Evolutionary conservation across 2,888 invertebrate species (phyloP).

Genomic region (Theretra japonica): DNA sequence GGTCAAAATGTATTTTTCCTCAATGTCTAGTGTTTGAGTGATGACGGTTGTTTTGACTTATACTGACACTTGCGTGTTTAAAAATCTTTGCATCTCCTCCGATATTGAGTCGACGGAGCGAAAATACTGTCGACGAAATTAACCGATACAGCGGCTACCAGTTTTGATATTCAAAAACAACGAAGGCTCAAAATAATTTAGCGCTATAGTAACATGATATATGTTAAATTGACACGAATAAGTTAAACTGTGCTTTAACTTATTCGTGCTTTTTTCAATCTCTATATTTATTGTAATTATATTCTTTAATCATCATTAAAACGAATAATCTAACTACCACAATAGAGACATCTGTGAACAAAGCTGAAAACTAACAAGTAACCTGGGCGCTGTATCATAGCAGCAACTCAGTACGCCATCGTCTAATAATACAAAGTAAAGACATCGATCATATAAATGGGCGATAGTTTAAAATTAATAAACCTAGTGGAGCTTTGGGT

Average conservation of each 20-base stretch:
- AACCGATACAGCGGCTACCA: constrained; percentile 45
- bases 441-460: constrained; percentile 17
- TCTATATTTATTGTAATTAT: not conserved
- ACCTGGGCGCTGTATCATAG: not conserved
- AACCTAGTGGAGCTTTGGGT: constrained; percentile 59
- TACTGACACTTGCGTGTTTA: constrained; percentile 73
- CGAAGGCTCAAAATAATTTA: not conserved
- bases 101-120: constrained; percentile 47
- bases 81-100: constrained; percentile 41
- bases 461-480: constrained; percentile 59
- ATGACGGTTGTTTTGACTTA: constrained; percentile 82
- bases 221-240: not conserved
- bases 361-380: constrained; percentile 30
- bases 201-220: not conserved
- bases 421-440: not conserved
- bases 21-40: constrained; percentile 50
- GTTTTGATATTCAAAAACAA: constrained; percentile 36
- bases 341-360: constrained; percentile 48
- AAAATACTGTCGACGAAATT: constrained; percentile 48
- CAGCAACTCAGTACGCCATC: not conserved
- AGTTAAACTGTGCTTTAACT: not conserved
- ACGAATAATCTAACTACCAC: not conserved
- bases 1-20: constrained; percentile 12
- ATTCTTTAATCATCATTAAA: not conserved
- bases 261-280: too few species aligned